A percentile compares a stretch with the other conserved stretches of the same genome.
These are phyloP conservation scores for Saimiri boliviensis DNA, from an alignment of 2,113 vertebrate genomes.

Conservation along the genomic window DNA sequence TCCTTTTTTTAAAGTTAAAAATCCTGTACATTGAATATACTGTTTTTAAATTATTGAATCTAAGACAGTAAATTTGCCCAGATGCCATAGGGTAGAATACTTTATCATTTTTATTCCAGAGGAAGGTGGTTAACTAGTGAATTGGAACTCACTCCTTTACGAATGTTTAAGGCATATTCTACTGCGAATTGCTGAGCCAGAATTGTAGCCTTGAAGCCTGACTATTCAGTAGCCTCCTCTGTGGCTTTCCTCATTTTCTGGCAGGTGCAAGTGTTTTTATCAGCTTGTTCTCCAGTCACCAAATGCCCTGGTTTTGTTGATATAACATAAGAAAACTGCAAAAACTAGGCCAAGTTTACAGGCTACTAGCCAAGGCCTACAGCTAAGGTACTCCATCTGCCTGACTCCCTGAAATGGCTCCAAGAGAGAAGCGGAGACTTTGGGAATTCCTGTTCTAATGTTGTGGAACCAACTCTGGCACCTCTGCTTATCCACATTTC, in stretches of 20 bases:
- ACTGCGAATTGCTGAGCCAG: slow-evolving; percentile 33
- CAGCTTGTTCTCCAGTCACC: background rate
- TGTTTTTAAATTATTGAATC: background rate
- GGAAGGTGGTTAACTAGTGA: background rate
- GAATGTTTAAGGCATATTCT: slow-evolving; percentile 34
- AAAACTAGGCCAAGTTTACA: slow-evolving; percentile 48
- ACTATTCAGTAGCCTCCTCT: background rate
- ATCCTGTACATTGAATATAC: background rate
- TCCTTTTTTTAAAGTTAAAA: background rate
- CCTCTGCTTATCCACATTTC: background rate
- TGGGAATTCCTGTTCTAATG: background rate
- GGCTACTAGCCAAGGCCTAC: background rate
- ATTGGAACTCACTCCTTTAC: background rate
- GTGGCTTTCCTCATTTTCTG: background rate
- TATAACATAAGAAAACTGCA: slow-evolving; percentile 39
- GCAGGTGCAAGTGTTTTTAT: slow-evolving; percentile 17
- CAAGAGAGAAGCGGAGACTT: background rate
- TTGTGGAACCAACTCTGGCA: background rate
- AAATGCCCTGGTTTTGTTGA: slow-evolving; percentile 47
- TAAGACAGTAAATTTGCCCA: slow-evolving; percentile 17
- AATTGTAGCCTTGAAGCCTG: background rate
- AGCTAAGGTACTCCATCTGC: background rate
- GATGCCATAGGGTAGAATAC: background rate
- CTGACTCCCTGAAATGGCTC: background rate
- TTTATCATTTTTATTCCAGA: background rate